Evolutionary conservation across 2,113 vertebrate genomes (phyloP).

Genomic region (Calyptommatus sinebrachiatus): DNA sequence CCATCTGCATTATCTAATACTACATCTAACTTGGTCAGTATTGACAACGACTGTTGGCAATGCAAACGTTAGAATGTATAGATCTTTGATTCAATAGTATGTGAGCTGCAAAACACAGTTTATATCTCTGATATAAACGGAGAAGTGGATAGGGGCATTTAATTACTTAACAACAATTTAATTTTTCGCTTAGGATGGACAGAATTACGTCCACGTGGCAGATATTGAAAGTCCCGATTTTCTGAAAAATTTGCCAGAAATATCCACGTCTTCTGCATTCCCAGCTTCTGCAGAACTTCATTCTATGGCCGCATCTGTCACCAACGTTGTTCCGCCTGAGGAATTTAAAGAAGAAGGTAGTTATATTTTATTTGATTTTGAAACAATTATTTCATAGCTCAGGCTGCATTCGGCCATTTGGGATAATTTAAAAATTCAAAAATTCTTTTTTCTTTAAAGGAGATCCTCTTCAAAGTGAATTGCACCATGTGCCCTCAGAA

Average conservation of each 20-base stretch:
- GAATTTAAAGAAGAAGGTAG: constrained; percentile 55
- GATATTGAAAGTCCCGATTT: constrained; percentile 77
- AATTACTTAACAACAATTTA: background rate
- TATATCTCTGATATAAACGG: background rate
- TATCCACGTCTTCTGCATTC: constrained; percentile 38
- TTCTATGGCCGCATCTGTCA: constrained; percentile 65
- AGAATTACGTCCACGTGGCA: constrained; percentile 76
- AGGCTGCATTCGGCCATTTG: background rate
- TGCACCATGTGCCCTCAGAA: constrained; percentile 15
- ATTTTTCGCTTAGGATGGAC: constrained; percentile 53
- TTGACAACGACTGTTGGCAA: constrained; percentile 6
- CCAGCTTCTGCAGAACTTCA: constrained; percentile 69
- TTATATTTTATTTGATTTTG: background rate
- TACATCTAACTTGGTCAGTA: constrained; percentile 65
- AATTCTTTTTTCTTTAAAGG: constrained; percentile 23
- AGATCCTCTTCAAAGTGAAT: background rate
- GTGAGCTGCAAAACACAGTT: background rate
- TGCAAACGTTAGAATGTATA: background rate
- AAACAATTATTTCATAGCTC: background rate
- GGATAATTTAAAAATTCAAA: background rate
- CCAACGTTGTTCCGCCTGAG: constrained; percentile 36
- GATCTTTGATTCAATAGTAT: background rate
- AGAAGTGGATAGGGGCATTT: background rate
- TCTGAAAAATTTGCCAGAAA: constrained; percentile 61
- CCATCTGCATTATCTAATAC: constrained; percentile 11